Conservation (phyloP, 2,888 invertebrate species). For the Netelia inedita region DNA sequence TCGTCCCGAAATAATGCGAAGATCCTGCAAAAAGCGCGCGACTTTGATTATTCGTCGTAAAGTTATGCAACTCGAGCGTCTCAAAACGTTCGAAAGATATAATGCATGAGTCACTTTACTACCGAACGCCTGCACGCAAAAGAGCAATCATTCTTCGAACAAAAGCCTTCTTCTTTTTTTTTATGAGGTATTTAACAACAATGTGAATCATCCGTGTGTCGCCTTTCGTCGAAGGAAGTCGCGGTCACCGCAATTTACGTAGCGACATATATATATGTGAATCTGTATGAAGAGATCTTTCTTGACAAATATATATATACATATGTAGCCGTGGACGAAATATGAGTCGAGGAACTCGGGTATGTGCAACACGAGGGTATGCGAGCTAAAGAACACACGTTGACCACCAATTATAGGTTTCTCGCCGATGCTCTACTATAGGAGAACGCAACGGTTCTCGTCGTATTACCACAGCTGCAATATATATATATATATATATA, state of each 20-base stretch:
- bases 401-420: slow-evolving; percentile 61
- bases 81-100: no score
- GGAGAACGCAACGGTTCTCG: slow-evolving; percentile 39
- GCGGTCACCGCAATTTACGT: slow-evolving; percentile 29
- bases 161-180: neutral
- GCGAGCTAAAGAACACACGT: neutral
- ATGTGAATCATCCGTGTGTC: neutral
- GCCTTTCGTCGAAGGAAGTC: slow-evolving; percentile 36
- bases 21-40: no score
- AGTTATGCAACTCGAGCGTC: no score
- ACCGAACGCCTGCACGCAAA: no score
- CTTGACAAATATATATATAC: neutral
- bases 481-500: slow-evolving; percentile 8
- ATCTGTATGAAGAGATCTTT: neutral
- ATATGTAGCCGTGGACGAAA: neutral
- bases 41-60: no score
- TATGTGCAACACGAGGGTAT: neutral
- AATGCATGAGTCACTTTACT: no score
- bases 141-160: no score
- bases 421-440: slow-evolving; percentile 42
- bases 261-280: neutral
- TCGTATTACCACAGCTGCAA: slow-evolving; percentile 22
- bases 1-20: no score
- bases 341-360: slow-evolving; percentile 13
- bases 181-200: neutral